Conservation (phyloP, 2,797 vertebrate genomes). For the Xenops minutus region DNA sequence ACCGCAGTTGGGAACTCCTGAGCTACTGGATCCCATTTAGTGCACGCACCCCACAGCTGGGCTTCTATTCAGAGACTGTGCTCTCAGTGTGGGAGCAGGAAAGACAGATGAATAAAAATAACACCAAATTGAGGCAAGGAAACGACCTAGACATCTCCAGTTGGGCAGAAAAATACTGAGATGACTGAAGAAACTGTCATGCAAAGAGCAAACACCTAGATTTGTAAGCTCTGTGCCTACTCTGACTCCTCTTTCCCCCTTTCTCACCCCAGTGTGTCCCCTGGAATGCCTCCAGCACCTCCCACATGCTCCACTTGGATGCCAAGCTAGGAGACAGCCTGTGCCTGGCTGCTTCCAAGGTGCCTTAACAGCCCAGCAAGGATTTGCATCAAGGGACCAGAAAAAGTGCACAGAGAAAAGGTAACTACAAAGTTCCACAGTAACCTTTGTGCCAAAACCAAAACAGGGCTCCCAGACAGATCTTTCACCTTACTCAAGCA, state of each 20-base stretch:
- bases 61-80: background rate
- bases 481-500: background rate
- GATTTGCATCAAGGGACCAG: background rate
- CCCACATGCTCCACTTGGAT: background rate
- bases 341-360: background rate
- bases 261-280: fast-evolving
- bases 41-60: background rate
- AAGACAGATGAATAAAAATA: background rate
- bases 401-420: background rate
- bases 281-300: background rate
- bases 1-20: background rate
- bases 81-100: background rate
- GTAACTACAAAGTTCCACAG: background rate
- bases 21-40: background rate
- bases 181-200: background rate
- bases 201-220: background rate
- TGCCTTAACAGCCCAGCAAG: background rate
- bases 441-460: background rate
- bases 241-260: background rate
- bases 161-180: background rate
- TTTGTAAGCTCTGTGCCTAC: background rate
- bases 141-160: background rate
- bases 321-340: background rate
- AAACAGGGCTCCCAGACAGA: fast-evolving
- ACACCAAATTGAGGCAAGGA: no score